These are phyloP conservation scores for Apomyelois bistriatella DNA, from an alignment of 2,888 invertebrate genomes.

Conservation along the genomic window DNA sequence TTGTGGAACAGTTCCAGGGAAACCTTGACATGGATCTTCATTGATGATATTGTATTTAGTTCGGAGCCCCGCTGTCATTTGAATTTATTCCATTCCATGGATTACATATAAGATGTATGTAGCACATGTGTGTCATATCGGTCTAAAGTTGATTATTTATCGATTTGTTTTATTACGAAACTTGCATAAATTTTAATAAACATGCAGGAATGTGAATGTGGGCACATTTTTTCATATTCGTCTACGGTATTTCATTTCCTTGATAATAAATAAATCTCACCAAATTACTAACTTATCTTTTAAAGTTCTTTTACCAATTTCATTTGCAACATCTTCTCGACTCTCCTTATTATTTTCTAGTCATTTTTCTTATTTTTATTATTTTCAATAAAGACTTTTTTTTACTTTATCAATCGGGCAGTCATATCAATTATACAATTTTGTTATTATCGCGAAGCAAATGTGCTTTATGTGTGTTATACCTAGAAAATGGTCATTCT, in stretches of 20 bases:
- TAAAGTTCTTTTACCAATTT: too few species aligned
- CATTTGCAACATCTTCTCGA: too few species aligned
- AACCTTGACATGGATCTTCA: slow-evolving; percentile 7
- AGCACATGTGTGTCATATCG: background rate
- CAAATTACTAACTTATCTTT: background rate
- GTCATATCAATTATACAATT: background rate
- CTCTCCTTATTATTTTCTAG: too few species aligned
- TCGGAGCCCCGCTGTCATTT: background rate
- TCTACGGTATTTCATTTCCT: background rate
- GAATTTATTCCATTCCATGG: background rate
- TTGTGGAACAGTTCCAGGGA: background rate
- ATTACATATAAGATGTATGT: background rate
- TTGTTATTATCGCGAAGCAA: background rate
- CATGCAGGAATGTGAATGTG: slow-evolving; percentile 3
- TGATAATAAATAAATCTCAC: background rate
- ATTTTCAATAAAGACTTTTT: too few species aligned
- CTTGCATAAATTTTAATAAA: slow-evolving; percentile 2
- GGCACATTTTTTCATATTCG: background rate
- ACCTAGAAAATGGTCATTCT: background rate
- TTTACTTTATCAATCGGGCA: too few species aligned
- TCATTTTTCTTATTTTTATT: too few species aligned
- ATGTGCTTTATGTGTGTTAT: background rate
- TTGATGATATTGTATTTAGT: background rate
- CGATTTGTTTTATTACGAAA: slow-evolving; percentile 7
- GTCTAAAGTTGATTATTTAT: background rate